Percentiles rank a stretch among this genome's conserved stretches.
Evolutionary conservation across 2,888 invertebrate genomes (phyloP).

Genomic region (Acleris emargana): DNA sequence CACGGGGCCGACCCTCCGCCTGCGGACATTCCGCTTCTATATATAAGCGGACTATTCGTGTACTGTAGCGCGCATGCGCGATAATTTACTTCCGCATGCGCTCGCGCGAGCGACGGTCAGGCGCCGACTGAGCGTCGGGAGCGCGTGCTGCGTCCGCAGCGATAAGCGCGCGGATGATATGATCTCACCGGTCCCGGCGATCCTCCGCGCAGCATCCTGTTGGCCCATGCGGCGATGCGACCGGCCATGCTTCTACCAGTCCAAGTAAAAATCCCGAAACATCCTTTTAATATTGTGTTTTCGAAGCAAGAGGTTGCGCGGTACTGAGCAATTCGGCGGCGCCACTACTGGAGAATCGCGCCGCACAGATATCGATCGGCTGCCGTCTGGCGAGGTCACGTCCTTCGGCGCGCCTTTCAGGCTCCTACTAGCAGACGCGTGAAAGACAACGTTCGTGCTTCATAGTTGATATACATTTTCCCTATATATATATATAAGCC

Average conservation of each 20-base stretch:
- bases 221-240: conserved; percentile 72
- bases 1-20: conserved; percentile 87
- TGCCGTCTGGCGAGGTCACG: conserved; percentile 77
- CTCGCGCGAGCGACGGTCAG: conserved; percentile 78
- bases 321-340: conserved; percentile 67
- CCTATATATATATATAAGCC: background rate
- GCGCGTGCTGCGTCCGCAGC: conserved; percentile 52
- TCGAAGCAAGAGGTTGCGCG: conserved; percentile 67
- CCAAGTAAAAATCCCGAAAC: conserved; percentile 44
- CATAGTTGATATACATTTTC: conserved; percentile 13
- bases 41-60: conserved; percentile 82
- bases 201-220: conserved; percentile 76
- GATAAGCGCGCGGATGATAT: conserved; percentile 78
- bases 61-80: conserved; percentile 78
- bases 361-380: conserved; percentile 73
- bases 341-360: conserved; percentile 58
- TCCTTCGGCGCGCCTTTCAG: conserved; percentile 82
- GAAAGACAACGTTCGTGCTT: conserved; percentile 23
- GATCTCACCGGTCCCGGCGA: conserved; percentile 80
- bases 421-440: conserved; percentile 47
- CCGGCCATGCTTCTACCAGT: conserved; percentile 58
- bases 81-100: conserved; percentile 80
- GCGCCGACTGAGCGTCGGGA: conserved; percentile 75
- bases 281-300: conserved; percentile 54
- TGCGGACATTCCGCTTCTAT: conserved; percentile 79